Base-by-base conservation (phyloP, 2,797 vertebrate species). In the Sphenopsis melanotis region DNA sequence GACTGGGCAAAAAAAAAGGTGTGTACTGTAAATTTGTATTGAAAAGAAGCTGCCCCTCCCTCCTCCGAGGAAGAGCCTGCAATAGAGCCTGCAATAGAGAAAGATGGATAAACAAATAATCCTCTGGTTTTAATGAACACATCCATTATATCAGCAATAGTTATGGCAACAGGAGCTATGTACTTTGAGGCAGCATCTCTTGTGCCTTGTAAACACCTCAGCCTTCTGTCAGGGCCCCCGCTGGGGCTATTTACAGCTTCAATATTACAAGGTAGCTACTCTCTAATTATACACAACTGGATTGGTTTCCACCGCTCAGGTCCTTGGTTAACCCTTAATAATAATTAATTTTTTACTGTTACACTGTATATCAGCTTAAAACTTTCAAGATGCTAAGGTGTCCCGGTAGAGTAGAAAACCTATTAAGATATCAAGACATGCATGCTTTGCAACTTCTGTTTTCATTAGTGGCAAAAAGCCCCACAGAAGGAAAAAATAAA, bases 181-280 rank as follows among this genome's bases (percentile, higher is more conserved):
- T 89, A 94, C 94, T 94, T 95, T 52, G 89, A 94, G 95, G 91
- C 93, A 96, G 92, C 93, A 96, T 98, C 97, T 97, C 98, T 93
- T 71, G 96, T 87, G 96, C 89, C 97, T 97, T 98, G 97, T 98
- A 98, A 98, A 98, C 96, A 97, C 95, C 97, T 98, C 96, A 97
- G 95, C 96, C 96, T 98, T 97, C 96, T 98, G 97, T 95, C 96
- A 94, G 89, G 75, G 91, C 66, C 52, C 95, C 95, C 86, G 5
- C 82, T 95, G 97, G 97, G 95, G 92, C 96, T 96, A 97, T 98
- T 98, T 97, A 97, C 97, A 95, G 93, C 94, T 96, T 95, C 95
- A 64, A 47, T 90, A 71, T 94, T 89, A 97, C 97, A 97, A 97
- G 96, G 96, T 97, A 97, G 95, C 97, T 97, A 95, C 96, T 91